Percentiles rank a stretch among this genome's conserved stretches.
Conservation (phyloP, 2,888 invertebrate species). For the Fragum sueziense region DNA sequence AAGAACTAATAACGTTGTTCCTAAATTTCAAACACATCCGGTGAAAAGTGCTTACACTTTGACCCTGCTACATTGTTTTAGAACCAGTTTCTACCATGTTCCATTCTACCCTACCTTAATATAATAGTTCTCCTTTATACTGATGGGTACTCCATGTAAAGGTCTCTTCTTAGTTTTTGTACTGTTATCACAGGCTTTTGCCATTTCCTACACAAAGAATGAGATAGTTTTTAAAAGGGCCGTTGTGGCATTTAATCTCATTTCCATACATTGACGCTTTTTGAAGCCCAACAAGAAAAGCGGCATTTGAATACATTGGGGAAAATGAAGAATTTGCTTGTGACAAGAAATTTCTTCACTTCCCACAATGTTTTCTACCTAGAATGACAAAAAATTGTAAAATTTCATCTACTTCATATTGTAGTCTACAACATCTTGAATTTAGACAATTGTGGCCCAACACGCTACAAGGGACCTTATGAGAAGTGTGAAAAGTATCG, state of each 20-base stretch:
- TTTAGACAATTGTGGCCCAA: no score
- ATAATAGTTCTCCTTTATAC: slow-evolving; percentile 70
- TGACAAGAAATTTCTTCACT: no score
- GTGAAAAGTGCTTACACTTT: neutral
- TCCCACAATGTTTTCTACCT: neutral
- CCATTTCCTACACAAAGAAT: slow-evolving; percentile 31
- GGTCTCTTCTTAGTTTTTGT: slow-evolving; percentile 56
- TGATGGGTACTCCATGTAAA: slow-evolving; percentile 75
- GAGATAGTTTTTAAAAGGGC: neutral
- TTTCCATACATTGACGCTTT: neutral
- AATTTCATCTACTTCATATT: no score
- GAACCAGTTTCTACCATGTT: no score
- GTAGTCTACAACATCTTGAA: no score
- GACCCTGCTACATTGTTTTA: neutral
- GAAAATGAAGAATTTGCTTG: neutral
- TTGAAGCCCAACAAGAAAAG: neutral
- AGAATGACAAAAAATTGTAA: no score
- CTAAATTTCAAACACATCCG: no score
- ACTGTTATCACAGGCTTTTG: slow-evolving; percentile 28
- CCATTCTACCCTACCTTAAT: slow-evolving; percentile 69
- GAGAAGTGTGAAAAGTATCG: no score
- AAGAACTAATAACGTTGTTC: no score
- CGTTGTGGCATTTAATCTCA: neutral
- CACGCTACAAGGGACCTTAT: no score
- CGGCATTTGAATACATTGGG: neutral